Base-by-base conservation (phyloP, 2,113 vertebrate species). In the Eubucco bourcierii region DNA sequence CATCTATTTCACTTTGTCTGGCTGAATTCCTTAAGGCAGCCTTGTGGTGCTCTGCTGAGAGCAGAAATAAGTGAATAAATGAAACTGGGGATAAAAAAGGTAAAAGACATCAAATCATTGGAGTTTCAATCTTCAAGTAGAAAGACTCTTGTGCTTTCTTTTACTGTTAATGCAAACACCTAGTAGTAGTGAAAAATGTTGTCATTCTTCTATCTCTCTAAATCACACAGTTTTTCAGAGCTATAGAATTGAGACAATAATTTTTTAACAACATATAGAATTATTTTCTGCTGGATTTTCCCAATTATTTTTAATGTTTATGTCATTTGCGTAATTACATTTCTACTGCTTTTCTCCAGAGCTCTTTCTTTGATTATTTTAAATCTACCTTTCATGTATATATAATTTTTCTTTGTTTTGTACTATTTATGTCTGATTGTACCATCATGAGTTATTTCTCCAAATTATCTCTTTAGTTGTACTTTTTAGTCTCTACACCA, bases 1-100 rank as follows among this genome's bases (percentile, higher is more conserved):
- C 76, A 90, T 66, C 60, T 92, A 77, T 70, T 72, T 92, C n/a
- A n/a, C 68, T 96, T 89, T 86, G 33, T 70, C 65, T 72, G 41
- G 19, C 46, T 87, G 39, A 73, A 85, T 79, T 76, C 60, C 92
- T 83, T 63, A 44, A 71, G 61, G 67, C 72, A 31, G 7, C 60
- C 56, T 78, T 60, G 23, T 29, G 50, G 52, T 88, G 28, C 58
- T 58, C 56, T n/a, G 85, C 34, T 76, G 88, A 94, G 78, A 61
- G 37, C 91, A 96, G 33, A 95, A 90, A 29, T 52, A 72, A 83
- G 47, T 31, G 73, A 79, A 80, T 58, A 74, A 76, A 47, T 77
- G 60, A 86, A 95, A 88, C 14, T 37, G 29, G 76, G 34, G 52
- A 8, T 3, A 34, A 2, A 15, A 14, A 79, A 72, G 41, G 46